Percentiles rank a stretch among this genome's conserved stretches.
These are phyloP conservation scores for Sesia bembeciformis DNA, from an alignment of 2,888 invertebrate species.

Conservation along the genomic window DNA sequence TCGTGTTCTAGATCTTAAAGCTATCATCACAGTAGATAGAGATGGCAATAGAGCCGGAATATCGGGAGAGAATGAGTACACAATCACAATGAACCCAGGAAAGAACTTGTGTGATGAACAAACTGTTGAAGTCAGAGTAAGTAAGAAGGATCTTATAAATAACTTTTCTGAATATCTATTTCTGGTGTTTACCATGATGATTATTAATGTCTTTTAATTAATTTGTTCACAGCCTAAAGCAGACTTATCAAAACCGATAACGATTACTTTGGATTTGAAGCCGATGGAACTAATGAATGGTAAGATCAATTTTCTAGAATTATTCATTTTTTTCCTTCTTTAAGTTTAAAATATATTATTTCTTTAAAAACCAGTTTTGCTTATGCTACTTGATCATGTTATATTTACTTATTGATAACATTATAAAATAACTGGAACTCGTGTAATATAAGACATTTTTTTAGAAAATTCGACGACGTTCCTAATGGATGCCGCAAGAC, in stretches of 20 bases:
- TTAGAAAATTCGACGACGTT: constrained; percentile 28
- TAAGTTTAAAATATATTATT: too few species aligned
- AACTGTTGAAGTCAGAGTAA: constrained; percentile 47
- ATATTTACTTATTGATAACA: too few species aligned
- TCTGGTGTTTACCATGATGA: too few species aligned
- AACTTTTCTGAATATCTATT: too few species aligned
- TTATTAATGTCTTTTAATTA: neutral
- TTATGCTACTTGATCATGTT: too few species aligned
- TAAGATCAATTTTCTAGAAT: constrained; percentile 11
- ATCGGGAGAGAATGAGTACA: constrained; percentile 34
- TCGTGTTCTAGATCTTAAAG: constrained; percentile 33
- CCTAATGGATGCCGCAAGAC: constrained; percentile 24
- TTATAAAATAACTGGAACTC: neutral
- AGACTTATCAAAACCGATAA: constrained; percentile 52
- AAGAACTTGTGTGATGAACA: constrained; percentile 43
- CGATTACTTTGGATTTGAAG: constrained; percentile 35
- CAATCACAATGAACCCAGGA: constrained; percentile 31
- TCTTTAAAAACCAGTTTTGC: too few species aligned
- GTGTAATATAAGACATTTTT: constrained; percentile 5
- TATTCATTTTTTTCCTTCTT: too few species aligned
- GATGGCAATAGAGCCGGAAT: constrained; percentile 40
- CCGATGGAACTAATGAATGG: constrained; percentile 29
- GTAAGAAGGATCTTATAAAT: neutral
- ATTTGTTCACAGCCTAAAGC: constrained; percentile 34
- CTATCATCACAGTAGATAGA: constrained; percentile 39